Conservation (phyloP, 2,113 vertebrate species). For the Ramphastos sulfuratus region DNA sequence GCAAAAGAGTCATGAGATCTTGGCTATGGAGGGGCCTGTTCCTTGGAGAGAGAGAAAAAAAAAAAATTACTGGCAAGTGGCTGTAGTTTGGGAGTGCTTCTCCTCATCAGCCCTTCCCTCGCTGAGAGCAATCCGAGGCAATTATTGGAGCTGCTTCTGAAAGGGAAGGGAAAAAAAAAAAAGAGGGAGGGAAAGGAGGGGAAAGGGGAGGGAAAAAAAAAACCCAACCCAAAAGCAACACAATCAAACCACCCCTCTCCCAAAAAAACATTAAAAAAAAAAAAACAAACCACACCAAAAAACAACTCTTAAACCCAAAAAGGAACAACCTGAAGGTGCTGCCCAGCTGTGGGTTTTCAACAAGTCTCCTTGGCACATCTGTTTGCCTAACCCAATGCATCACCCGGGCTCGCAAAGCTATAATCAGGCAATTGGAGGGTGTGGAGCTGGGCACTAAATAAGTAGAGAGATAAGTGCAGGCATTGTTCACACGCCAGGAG, state of each 20-base stretch:
- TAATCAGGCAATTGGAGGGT: constrained; percentile 76
- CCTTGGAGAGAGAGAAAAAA: not conserved
- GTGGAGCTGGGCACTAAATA: constrained; percentile 73
- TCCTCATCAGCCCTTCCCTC: constrained; percentile 47
- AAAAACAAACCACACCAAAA: not conserved
- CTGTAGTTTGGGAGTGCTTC: constrained; percentile 25
- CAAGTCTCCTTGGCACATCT: constrained; percentile 78
- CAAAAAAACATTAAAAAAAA: no score
- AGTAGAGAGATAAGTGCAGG: constrained; percentile 72
- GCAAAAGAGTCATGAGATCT: constrained; percentile 21
- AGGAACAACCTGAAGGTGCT: constrained; percentile 13
- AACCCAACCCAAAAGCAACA: no score
- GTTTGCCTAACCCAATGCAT: constrained; percentile 76
- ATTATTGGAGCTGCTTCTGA: constrained; percentile 54
- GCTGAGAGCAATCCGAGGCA: constrained; percentile 56
- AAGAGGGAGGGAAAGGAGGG: not conserved
- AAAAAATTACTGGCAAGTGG: constrained; percentile 49
- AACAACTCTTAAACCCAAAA: not conserved
- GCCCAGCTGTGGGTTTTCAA: constrained; percentile 52
- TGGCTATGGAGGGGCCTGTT: constrained; percentile 28
- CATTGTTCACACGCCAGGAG: constrained; percentile 56
- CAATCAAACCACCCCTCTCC: no score
- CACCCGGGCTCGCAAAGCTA: constrained; percentile 69
- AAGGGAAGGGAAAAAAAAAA: not conserved
- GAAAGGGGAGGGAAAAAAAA: not conserved